phyloP scores from a whole-genome alignment of 2,797 vertebrate genomes.

The Euphonia xanthogaster region DNA sequence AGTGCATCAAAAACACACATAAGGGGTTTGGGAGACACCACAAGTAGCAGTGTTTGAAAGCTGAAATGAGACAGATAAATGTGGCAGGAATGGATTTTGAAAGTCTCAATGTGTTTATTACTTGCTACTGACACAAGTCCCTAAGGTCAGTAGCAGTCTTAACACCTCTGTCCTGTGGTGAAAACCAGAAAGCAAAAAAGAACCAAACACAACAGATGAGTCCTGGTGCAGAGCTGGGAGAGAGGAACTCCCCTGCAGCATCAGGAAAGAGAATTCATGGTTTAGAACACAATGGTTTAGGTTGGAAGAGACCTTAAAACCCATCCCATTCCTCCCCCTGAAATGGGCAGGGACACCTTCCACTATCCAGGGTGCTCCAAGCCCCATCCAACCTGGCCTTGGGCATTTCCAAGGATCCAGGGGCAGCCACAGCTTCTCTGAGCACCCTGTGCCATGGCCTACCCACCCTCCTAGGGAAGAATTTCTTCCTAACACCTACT shows the following conservation, averaged over 20 bases:
- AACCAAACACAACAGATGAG: not conserved
- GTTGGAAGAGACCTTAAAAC: not conserved
- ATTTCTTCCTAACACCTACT: not conserved
- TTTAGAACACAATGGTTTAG: not conserved
- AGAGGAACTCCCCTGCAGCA: not conserved
- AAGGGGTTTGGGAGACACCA: not conserved
- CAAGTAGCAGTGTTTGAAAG: not conserved
- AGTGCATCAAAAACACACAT: not conserved
- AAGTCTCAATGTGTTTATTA: not conserved
- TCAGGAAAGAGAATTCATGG: not conserved
- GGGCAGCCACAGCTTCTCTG: not conserved
- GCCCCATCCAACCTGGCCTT: accelerated
- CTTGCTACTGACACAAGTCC: not conserved
- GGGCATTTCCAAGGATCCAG: not conserved
- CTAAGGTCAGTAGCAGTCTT: not conserved
- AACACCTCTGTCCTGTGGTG: not conserved
- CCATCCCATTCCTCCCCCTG: not conserved
- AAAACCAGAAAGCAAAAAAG: not conserved
- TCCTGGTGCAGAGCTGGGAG: not conserved
- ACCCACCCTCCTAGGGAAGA: accelerated
- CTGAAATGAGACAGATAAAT: not conserved
- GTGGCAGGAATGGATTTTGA: not conserved
- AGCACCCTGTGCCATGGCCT: not conserved
- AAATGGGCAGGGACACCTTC: not conserved
- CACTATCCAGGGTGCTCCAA: accelerated